Evolutionary conservation across 2,888 invertebrate species (phyloP).

Genomic region (Lacanobia wlatinum): DNA sequence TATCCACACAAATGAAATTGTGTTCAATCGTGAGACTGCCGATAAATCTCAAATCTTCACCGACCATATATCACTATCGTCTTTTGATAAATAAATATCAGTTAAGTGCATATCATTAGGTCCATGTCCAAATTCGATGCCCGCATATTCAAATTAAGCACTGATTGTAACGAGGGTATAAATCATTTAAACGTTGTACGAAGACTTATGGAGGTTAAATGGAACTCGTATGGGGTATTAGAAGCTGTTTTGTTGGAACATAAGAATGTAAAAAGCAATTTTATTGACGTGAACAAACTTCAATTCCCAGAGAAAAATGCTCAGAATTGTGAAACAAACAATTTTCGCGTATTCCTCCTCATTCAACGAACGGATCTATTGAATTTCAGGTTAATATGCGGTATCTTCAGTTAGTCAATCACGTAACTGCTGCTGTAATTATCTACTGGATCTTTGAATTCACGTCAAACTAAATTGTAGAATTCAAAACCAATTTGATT

Average conservation of each 20-base stretch:
- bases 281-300: background rate
- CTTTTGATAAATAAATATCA: slow-evolving; percentile 47
- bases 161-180: slow-evolving; percentile 62
- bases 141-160: slow-evolving; percentile 67
- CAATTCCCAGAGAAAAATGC: background rate
- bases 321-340: background rate
- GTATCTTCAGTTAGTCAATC: background rate
- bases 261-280: background rate
- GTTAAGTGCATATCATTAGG: slow-evolving; percentile 46
- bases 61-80: background rate
- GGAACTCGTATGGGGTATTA: slow-evolving; percentile 15
- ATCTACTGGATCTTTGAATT: too few species aligned
- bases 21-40: too few species aligned
- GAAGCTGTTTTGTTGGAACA: background rate
- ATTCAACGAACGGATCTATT: background rate
- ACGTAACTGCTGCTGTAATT: background rate
- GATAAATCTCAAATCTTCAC: background rate
- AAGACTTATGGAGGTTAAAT: slow-evolving; percentile 56
- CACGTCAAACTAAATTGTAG: too few species aligned
- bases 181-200: slow-evolving; percentile 65
- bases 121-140: slow-evolving; percentile 51
- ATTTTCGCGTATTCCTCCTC: too few species aligned
- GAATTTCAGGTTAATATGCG: background rate
- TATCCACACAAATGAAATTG: too few species aligned
- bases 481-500: background rate